A percentile compares a stretch with the other conserved stretches of the same genome.
Evolutionary conservation across 2,888 invertebrate genomes (phyloP).

Genomic region (Ennomos erosarius): DNA sequence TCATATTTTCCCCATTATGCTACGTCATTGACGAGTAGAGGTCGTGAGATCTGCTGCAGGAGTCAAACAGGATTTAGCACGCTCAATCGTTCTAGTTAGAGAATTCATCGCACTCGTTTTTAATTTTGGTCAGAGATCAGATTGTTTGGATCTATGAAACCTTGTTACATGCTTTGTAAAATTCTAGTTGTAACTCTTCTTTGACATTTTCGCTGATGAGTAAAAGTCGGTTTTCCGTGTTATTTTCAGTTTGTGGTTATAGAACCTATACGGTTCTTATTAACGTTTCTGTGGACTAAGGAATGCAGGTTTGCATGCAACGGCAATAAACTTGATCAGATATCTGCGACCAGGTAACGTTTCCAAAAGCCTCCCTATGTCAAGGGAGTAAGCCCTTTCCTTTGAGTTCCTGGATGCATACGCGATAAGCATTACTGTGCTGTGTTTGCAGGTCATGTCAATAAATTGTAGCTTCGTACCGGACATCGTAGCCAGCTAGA

Average conservation of each 20-base stretch:
- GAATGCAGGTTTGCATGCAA: slow-evolving; percentile 42
- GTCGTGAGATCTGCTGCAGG: slow-evolving; percentile 41
- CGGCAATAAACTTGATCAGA: slow-evolving; percentile 38
- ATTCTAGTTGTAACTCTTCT: too few species aligned
- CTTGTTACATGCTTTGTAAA: not conserved
- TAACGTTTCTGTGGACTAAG: slow-evolving; percentile 16
- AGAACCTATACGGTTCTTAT: not conserved
- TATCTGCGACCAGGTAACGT: slow-evolving; percentile 23
- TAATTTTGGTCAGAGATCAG: slow-evolving; percentile 31
- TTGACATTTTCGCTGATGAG: too few species aligned
- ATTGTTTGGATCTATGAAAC: slow-evolving; percentile 18
- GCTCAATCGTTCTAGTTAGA: slow-evolving; percentile 39
- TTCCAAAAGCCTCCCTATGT: slow-evolving; percentile 18
- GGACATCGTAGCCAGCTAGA: slow-evolving; percentile 18
- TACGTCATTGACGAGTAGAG: slow-evolving; percentile 16
- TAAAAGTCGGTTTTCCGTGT: too few species aligned
- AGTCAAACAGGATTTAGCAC: slow-evolving; percentile 49
- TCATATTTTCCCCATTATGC: not conserved
- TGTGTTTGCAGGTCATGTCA: slow-evolving; percentile 26
- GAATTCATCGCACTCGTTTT: slow-evolving; percentile 47
- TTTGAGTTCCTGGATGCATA: slow-evolving; percentile 17
- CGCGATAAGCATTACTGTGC: slow-evolving; percentile 36
- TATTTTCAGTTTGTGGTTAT: too few species aligned
- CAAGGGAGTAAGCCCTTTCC: slow-evolving; percentile 13
- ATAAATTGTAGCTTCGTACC: slow-evolving; percentile 34